Conservation (phyloP, 2,888 invertebrate genomes). For the Syrista parreyssii region DNA sequence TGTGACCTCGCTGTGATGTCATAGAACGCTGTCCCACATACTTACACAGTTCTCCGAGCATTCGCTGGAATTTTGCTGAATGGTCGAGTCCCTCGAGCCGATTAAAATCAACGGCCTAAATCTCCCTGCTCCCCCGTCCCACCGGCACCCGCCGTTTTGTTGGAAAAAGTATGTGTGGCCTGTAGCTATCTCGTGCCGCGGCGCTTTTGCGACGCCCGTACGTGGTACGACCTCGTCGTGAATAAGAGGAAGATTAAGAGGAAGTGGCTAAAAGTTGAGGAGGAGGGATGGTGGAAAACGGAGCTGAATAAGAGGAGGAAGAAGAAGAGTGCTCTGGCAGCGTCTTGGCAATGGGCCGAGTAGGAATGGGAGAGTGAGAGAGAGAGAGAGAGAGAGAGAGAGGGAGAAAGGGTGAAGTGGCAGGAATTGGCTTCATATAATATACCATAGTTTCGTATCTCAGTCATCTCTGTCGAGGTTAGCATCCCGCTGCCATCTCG, state of each 20-base stretch:
- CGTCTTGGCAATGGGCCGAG: slow-evolving; percentile 8
- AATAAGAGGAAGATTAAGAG: background rate
- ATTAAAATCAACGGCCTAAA: slow-evolving; percentile 64
- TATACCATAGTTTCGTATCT: slow-evolving; percentile 46
- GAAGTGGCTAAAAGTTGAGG: background rate
- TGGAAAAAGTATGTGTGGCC: background rate
- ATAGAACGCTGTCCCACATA: background rate
- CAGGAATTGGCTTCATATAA: slow-evolving; percentile 20
- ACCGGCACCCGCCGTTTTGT: background rate
- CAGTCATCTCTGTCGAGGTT: slow-evolving; percentile 61
- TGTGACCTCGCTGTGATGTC: background rate
- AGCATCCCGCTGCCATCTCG: slow-evolving; percentile 54
- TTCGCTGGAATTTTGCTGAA: background rate
- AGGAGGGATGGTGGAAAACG: background rate
- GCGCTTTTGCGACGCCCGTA: background rate
- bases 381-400: slow-evolving; percentile 6
- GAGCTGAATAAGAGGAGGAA: background rate
- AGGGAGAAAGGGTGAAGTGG: background rate
- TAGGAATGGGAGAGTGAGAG: background rate
- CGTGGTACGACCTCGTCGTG: background rate
- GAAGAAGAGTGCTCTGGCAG: background rate
- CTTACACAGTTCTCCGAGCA: background rate
- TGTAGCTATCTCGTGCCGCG: background rate
- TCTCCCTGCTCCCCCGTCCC: slow-evolving; percentile 36
- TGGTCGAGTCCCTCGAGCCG: slow-evolving; percentile 22